phyloP scores from a whole-genome alignment of 64 coral and sea anemone genomes.

The Porites australiensis region DNA sequence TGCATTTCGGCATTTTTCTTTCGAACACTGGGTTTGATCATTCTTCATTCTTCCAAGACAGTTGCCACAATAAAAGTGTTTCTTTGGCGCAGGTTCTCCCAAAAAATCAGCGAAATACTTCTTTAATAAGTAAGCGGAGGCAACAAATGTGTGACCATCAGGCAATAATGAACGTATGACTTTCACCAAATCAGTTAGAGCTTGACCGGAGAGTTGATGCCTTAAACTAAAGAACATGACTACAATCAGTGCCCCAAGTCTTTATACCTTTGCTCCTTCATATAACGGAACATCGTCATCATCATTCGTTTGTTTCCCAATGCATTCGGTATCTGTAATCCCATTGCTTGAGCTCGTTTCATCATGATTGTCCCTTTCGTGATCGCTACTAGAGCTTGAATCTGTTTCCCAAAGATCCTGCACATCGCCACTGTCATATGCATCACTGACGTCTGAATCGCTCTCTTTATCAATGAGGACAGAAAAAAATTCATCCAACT shows the following conservation, averaged over 20 bases:
- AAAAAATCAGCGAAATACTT: slow-evolving; percentile 72
- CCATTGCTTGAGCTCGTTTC: slow-evolving; percentile 11
- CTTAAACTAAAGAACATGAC: slow-evolving; percentile 59
- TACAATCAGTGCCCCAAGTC: slow-evolving; percentile 46
- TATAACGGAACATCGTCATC: slow-evolving; percentile 59
- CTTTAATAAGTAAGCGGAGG: slow-evolving; percentile 59
- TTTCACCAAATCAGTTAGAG: slow-evolving; percentile 60
- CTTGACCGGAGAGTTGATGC: slow-evolving; percentile 67
- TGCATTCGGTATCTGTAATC: slow-evolving; percentile 1
- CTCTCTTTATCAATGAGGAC: no score
- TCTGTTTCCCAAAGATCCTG: not conserved
- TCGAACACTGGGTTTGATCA: slow-evolving; percentile 7
- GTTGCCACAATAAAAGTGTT: slow-evolving; percentile 59
- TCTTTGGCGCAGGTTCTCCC: slow-evolving; percentile 43
- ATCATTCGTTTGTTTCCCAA: not conserved
- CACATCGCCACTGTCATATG: no score
- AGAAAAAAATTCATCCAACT: no score
- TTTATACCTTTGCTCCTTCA: slow-evolving; percentile 47
- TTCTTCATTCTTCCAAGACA: slow-evolving; percentile 24
- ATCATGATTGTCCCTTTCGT: slow-evolving; percentile 15
- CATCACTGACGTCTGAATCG: no score
- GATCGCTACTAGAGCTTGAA: not conserved
- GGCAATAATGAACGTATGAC: slow-evolving; percentile 55
- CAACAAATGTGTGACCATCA: slow-evolving; percentile 67
- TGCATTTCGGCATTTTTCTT: slow-evolving; percentile 35